Evolutionary conservation across 1,140 invertebrate genomes (phyloP), one percentile per base, ranked within the genome.

Genomic region (Gerris buenoi): DNA sequence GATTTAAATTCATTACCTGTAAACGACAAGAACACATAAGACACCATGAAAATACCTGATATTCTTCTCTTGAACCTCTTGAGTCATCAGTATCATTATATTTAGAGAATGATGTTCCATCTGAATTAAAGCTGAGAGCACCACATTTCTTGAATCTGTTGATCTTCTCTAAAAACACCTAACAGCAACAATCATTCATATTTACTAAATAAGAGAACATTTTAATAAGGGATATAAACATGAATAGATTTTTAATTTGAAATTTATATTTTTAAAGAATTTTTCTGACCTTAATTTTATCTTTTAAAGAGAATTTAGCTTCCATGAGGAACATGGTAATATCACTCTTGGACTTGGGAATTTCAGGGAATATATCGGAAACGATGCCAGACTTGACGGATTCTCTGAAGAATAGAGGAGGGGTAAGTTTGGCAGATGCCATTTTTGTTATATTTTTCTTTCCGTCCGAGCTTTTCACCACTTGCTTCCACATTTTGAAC

Each of bases 401-500:
- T 25, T 69, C 65, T 18, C 63, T 29, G 46, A 69, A 69, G 5
- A 56, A 1, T n/a, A 65, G 64, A 0, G 71, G 70, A 2, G 68
- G 62, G 18, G 60, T 63, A 2, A 72, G 58, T 2, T 63, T 68
- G 22, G 33, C 14, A 13, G 57, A 14, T 13, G 73, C 73, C 26
- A 71, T 23, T 25, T 64, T 60, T 46, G 68, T 68, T n/a, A 73
- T 67, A 1, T 63, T 56, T 56, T 59, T 68, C 22, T 68, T 65
- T 65, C 71, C 69, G 60, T 71, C 71, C 0, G 56, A 22, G 1
- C 66, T 46, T 33, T 63, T 56, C 14, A 68, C 27, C 1, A 72
- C 56, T 15, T 65, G 67, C 25, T 73, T 72, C 70, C 70, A 73
- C 57, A 73, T 59, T 65, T 73, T 73, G 61, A 72, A 73, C 1